Evolutionary conservation across 2,797 vertebrate species (phyloP).

Genomic region (Etheostoma nigrum): DNA sequence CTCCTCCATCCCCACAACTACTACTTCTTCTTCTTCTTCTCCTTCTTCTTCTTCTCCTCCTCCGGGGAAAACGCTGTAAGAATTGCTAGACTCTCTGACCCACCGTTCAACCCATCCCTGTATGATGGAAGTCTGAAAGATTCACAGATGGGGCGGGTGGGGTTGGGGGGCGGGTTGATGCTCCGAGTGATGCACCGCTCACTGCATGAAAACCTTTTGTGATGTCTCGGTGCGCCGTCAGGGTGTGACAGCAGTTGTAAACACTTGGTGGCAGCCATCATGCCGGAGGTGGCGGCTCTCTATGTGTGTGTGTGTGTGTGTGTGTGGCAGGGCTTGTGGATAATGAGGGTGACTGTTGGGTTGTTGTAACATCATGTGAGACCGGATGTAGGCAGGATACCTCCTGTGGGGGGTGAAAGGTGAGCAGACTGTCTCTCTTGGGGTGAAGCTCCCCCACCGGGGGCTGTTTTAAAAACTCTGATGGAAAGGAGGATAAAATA

Average conservation of each 20-base stretch:
- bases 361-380: constrained; percentile 39
- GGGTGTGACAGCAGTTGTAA: constrained; percentile 37
- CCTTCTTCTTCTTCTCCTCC: background rate
- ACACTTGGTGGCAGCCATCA: background rate
- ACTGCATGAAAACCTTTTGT: constrained; percentile 1
- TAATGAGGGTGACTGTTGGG: constrained; percentile 66
- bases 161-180: background rate
- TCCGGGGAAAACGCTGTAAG: background rate
- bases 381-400: constrained; percentile 22
- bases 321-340: constrained; percentile 28
- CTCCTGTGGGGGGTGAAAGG: constrained; percentile 33
- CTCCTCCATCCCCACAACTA: background rate
- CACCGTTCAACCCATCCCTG: constrained; percentile 31
- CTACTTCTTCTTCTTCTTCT: no score
- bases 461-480: constrained; percentile 28
- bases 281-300: background rate
- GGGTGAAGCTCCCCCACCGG: constrained; percentile 18
- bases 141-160: background rate
- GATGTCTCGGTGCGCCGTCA: constrained; percentile 18
- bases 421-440: background rate
- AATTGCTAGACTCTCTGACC: constrained; percentile 21
- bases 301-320: background rate
- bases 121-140: constrained; percentile 10
- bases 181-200: background rate
- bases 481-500: constrained; percentile 52